Evolutionary conservation across 2,888 invertebrate species (phyloP).

Genomic region (Yponomeuta sedellus): DNA sequence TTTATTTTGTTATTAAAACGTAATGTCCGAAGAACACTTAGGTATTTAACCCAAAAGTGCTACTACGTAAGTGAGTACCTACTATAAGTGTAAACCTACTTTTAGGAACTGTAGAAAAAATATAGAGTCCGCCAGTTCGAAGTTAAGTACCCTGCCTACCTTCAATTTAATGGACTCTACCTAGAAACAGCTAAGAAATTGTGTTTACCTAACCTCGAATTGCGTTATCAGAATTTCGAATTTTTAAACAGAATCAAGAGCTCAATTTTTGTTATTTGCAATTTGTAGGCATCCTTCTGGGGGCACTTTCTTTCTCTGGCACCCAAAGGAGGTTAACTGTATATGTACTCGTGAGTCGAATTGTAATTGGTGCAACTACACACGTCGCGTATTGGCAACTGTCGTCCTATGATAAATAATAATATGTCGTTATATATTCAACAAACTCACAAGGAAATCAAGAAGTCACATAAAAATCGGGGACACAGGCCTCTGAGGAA

Average conservation of each 20-base stretch:
- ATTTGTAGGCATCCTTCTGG: background rate
- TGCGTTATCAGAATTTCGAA: background rate
- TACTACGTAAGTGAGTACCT: no score
- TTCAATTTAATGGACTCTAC: background rate
- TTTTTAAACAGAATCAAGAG: background rate
- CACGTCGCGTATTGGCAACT: slow-evolving; percentile 47
- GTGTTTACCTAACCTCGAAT: background rate
- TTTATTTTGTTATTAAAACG: background rate
- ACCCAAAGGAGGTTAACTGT: slow-evolving; percentile 66
- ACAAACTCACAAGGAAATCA: background rate
- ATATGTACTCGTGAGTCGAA: slow-evolving; percentile 56
- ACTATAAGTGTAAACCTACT: background rate
- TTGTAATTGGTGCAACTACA: slow-evolving; percentile 30
- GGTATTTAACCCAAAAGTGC: no score
- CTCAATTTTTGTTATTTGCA: background rate
- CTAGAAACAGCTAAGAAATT: background rate
- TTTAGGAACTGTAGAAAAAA: background rate
- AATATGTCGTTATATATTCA: slow-evolving; percentile 10
- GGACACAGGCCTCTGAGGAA: background rate
- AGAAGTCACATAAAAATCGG: background rate
- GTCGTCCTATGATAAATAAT: background rate
- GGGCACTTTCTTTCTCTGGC: slow-evolving; percentile 65
- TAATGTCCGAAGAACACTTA: no score
- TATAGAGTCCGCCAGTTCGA: background rate
- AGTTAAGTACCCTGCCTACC: background rate